Percentiles rank a stretch among this genome's conserved stretches.
Conservation (phyloP, 2,888 invertebrate genomes). For the Thymelicus sylvestris region DNA sequence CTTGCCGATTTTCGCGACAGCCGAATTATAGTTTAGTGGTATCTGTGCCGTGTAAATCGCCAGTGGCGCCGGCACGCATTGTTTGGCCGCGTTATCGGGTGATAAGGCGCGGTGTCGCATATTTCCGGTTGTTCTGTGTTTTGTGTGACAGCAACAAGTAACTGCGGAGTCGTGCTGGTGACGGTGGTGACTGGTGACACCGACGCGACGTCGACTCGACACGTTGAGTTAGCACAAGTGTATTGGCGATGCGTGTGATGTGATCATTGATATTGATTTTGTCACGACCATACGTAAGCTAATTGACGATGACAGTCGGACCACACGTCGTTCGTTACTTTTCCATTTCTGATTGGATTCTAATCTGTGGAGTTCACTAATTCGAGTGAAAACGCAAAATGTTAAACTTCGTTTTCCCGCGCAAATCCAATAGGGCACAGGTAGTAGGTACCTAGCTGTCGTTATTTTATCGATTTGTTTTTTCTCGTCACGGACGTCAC, state of each 20-base stretch:
- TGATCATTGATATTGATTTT: conserved; percentile 33
- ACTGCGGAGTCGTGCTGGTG: conserved; percentile 37
- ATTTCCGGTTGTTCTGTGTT: conserved; percentile 40
- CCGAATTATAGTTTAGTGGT: conserved; percentile 49
- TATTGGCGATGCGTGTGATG: conserved; percentile 37
- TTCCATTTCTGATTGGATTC: conserved; percentile 14
- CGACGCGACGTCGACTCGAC: not conserved
- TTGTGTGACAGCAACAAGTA: conserved; percentile 49
- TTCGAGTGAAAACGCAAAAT: conserved; percentile 8
- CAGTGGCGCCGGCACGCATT: conserved; percentile 28
- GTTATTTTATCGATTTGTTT: conserved; percentile 45
- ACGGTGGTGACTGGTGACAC: not conserved
- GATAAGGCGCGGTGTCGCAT: conserved; percentile 45
- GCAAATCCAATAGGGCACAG: conserved; percentile 33
- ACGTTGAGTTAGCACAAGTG: conserved; percentile 37
- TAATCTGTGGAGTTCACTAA: not conserved
- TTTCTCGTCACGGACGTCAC: conserved; percentile 45
- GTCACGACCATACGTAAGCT: conserved; percentile 39
- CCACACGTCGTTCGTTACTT: not conserved
- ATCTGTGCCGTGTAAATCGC: conserved; percentile 46
- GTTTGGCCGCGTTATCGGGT: conserved; percentile 33
- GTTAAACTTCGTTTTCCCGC: conserved; percentile 30
- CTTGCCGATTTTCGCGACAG: conserved; percentile 56
- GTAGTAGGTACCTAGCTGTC: conserved; percentile 23
- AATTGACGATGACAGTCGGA: conserved; percentile 9